Evolutionary conservation across 2,113 vertebrate species (phyloP).

Genomic region (Scomber scombrus): DNA sequence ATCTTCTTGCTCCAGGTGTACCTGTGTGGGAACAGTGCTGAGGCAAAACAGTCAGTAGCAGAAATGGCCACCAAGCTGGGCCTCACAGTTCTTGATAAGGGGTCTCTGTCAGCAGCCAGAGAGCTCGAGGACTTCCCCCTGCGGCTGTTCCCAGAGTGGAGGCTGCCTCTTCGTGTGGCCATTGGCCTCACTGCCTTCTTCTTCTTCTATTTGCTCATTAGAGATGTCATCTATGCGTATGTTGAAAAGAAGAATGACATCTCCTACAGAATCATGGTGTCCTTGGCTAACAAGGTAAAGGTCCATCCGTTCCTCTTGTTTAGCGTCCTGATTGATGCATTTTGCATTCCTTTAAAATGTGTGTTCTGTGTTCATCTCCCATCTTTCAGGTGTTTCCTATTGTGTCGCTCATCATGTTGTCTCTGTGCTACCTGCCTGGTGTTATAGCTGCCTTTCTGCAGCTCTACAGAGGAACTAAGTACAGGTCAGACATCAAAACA

Average conservation of each 20-base stretch:
- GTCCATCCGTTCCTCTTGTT: neutral
- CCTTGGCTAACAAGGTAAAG: conserved; percentile 87
- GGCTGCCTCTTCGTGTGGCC: conserved; percentile 86
- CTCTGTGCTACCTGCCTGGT: conserved; percentile 94
- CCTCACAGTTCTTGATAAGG: conserved; percentile 90
- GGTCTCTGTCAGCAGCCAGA: conserved; percentile 88
- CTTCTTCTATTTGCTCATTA: conserved; percentile 88
- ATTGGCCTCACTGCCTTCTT: conserved; percentile 82
- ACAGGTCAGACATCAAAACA: conserved; percentile 73
- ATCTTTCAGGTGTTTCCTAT: conserved; percentile 84
- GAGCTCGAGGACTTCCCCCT: conserved; percentile 95
- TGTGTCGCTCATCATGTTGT: conserved; percentile 89
- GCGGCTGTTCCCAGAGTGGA: conserved; percentile 94
- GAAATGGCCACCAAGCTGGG: conserved; percentile 87
- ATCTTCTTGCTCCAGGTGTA: conserved; percentile 85
- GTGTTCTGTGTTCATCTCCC: neutral
- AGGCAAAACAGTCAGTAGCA: conserved; percentile 90
- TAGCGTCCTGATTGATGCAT: neutral
- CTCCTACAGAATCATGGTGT: conserved; percentile 89
- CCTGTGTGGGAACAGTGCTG: conserved; percentile 89
- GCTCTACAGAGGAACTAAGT: conserved; percentile 93
- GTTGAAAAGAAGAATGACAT: conserved; percentile 78
- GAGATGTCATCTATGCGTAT: conserved; percentile 85
- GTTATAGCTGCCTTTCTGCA: conserved; percentile 90
- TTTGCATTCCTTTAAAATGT: neutral